Base-by-base conservation (phyloP, 2,797 vertebrate species). In the Pogonophryne albipinna region DNA sequence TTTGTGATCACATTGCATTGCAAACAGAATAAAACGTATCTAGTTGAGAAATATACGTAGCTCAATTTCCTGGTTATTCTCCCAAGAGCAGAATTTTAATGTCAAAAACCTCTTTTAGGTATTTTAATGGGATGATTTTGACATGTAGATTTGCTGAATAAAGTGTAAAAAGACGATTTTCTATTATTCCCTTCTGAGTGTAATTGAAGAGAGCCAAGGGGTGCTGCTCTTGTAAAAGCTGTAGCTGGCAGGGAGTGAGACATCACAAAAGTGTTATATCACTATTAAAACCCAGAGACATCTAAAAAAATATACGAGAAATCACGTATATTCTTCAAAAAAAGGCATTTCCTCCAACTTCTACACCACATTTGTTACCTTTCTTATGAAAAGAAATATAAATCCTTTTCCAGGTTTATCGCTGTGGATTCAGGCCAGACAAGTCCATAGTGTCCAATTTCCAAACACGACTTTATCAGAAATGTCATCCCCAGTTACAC, bases 261-360 rank as follows among this genome's bases (percentile, higher is more conserved):
- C 81, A 83, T 85, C 19, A 51, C 81, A 87, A 83, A 89, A 76
- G 64, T 76, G 74, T 87, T 57, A 90, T 85, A 91, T 87, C 64
- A 31, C 78, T 67, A 79, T 91, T 84, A 89, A 91, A 89, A 85
- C 66, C 66, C 67, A 91, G 91, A 87, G 66, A 84, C 78, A 83
- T 84, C 16, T 83, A 82, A 84, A 61, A 46, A 53, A 23, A 14
- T 70, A 76, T 85, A 87, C 45, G 57, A 83, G 85, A 86, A 91
- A 85, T 66, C 56, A 83, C 85, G 92, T 89, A 71, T 61, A 79
- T 86, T 89, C 73, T 49, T 64, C 7, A 10, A 57, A 51, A 66
- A 71, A 60, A 11, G 23, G 23, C 4, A 50, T 81, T 74, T 79
- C 79, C 76, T 86, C 84, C 66, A 80, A 64, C 60, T 82, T 92